Percentiles rank a stretch among this genome's conserved stretches.
These are phyloP conservation scores for Gryllus bimaculatus DNA, from an alignment of 1,140 invertebrate species.

Conservation along the genomic window DNA sequence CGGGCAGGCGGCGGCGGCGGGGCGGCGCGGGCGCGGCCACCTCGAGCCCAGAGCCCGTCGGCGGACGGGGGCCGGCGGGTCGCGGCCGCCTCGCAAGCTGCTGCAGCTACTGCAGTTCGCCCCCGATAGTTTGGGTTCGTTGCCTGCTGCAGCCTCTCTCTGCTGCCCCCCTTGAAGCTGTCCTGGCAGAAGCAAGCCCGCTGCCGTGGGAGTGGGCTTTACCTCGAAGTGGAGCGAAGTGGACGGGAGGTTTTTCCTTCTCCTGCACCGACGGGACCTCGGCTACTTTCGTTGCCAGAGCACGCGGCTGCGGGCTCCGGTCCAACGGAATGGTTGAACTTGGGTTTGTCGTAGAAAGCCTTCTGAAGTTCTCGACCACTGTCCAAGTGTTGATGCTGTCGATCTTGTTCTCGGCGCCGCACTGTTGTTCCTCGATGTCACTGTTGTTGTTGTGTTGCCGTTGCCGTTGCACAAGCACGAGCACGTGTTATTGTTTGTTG, in stretches of 20 bases:
- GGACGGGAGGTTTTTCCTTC: too few relatives aligned
- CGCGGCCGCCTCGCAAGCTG: too few relatives aligned
- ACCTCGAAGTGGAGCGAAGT: slow-evolving; percentile 1
- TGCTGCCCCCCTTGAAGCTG: not conserved
- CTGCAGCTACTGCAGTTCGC: not conserved
- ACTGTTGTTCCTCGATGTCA: slow-evolving; percentile 25
- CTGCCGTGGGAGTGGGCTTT: not conserved
- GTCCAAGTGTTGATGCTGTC: slow-evolving; percentile 45
- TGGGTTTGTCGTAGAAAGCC: slow-evolving; percentile 48
- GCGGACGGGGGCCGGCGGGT: not conserved
- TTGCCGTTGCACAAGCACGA: slow-evolving; percentile 27
- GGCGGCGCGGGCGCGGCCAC: not conserved
- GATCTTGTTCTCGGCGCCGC: slow-evolving; percentile 27
- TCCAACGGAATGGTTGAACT: slow-evolving; percentile 39
- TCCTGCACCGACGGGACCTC: not conserved
- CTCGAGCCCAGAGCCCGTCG: not conserved
- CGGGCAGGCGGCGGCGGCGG: too few relatives aligned
- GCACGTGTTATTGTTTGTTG: slow-evolving; percentile 30
- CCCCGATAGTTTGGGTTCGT: too few relatives aligned
- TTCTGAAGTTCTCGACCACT: slow-evolving; percentile 43
- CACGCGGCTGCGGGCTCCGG: not conserved
- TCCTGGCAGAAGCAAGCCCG: not conserved
- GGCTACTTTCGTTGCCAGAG: not conserved
- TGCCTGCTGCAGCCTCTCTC: not conserved
- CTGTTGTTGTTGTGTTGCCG: slow-evolving; percentile 24